Evolutionary conservation across 2,113 vertebrate species (phyloP).

Genomic region (Pholis gunnellus): DNA sequence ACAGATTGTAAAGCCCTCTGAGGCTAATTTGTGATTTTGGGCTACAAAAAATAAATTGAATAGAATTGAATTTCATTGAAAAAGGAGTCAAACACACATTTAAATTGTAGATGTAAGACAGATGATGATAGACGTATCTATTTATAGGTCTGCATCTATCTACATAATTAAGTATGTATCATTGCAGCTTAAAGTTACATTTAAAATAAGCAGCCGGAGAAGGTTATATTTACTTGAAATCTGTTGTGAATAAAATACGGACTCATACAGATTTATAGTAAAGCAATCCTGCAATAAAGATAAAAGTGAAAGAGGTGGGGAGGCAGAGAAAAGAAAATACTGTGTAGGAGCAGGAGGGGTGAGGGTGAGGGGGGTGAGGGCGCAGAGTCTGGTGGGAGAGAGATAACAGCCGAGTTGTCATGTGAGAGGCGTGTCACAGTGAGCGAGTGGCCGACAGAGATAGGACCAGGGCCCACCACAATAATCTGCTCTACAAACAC

Average conservation of each 20-base stretch:
- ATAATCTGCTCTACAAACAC: slow-evolving; percentile 66
- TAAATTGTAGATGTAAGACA: background rate
- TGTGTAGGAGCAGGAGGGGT: slow-evolving; percentile 5
- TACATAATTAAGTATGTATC: background rate
- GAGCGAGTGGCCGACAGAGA: slow-evolving; percentile 65
- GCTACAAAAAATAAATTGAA: no score
- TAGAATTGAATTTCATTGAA: no score
- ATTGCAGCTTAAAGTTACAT: background rate
- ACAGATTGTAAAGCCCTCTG: no score
- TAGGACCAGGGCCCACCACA: slow-evolving; percentile 50
- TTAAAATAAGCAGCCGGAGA: background rate
- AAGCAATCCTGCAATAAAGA: slow-evolving; percentile 22
- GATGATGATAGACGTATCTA: background rate
- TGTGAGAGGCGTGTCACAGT: slow-evolving; percentile 60
- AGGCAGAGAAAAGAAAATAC: slow-evolving; percentile 11
- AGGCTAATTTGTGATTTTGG: no score
- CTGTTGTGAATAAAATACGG: background rate
- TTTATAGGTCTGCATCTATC: background rate
- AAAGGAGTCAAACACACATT: background rate
- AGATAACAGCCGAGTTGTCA: slow-evolving; percentile 68
- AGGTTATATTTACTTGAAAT: background rate
- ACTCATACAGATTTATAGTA: background rate
- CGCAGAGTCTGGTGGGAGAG: slow-evolving; percentile 64
- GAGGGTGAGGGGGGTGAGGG: slow-evolving; percentile 6
- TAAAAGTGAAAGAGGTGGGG: background rate